Conservation (phyloP, 1,140 invertebrate genomes). For the Camponotus pennsylvanicus region DNA sequence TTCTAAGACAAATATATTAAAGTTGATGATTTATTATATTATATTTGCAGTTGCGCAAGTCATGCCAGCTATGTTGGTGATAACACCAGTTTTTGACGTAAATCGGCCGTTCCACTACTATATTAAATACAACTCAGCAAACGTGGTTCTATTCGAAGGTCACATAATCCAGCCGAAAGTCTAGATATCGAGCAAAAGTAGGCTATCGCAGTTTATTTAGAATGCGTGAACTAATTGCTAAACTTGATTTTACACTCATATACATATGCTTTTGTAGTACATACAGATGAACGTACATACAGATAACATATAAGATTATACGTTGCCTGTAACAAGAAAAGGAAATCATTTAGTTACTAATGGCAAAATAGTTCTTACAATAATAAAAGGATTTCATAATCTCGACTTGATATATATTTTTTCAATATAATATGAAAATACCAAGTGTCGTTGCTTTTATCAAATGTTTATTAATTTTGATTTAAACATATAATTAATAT, state of each 20-base stretch:
- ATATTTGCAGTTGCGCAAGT: slow-evolving; percentile 17
- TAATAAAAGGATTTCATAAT: neutral
- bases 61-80: too few relatives aligned
- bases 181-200: neutral
- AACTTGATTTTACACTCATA: neutral
- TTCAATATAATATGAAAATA: too few relatives aligned
- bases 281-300: neutral
- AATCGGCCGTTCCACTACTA: slow-evolving; percentile 35
- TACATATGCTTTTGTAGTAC: neutral
- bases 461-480: too few relatives aligned
- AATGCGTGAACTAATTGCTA: neutral
- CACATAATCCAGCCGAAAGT: neutral
- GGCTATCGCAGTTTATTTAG: neutral
- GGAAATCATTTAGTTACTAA: neutral
- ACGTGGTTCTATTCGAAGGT: slow-evolving; percentile 20
- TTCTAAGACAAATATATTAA: neutral
- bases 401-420: neutral
- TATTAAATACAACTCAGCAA: slow-evolving; percentile 10
- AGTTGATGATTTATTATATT: neutral
- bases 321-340: neutral
- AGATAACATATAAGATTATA: neutral
- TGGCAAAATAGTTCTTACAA: neutral
- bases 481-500: neutral
- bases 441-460: too few relatives aligned
- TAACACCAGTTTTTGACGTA: neutral